Evolutionary conservation across 30 jellyfish, hydroid and myxozoan genomes (phyloP), one percentile per base, ranked within the genome.

Genomic region (Aurelia aurita): DNA sequence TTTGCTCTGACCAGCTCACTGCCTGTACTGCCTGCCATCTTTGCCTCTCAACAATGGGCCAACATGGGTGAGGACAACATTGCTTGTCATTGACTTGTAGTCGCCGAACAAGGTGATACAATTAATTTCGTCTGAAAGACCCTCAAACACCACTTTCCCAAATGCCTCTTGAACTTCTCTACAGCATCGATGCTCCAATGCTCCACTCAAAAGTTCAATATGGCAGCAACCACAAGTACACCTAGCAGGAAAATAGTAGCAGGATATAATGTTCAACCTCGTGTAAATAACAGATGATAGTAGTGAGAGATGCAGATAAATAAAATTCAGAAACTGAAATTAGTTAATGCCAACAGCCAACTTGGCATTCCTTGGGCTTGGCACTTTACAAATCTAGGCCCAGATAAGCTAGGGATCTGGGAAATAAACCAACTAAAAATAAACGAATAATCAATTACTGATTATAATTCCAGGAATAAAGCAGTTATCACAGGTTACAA

Each of bases 61-160:
- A 12, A 49, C 61, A 49, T 49, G 12, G 12, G 61, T 49, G 15
- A 49, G 61, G 18, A 49, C 61, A 12, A 49, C 61, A 49, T 49
- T 49, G 18, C 61, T 10, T 49, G 61, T 49, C 61, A 49, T 49
- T 49, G 61, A 49, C 61, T 49, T 49, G 15, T 18, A 12, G 61
- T 12, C 61, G 18, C 12, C 61, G 18, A 10, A 10, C 15, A 18
- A 10, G 18, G 15, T 49, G 15, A 12, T 10, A 49, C 61, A 18
- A 49, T 10, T 18, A 12, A 49, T 12, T 49, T 49, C 12, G 18
- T 49, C 12, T n/a, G n/a, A n/a, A n/a, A n/a, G n/a, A n/a, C 80
- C 80, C 22, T 68, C 80, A 68, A 68, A 68, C 60, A 32, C 21
- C 34, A 68, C 19, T 32, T 68, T 68, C 34, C 80, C 80, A 68